Conservation (phyloP, 2,113 vertebrate species). For the Scopus umbretta region DNA sequence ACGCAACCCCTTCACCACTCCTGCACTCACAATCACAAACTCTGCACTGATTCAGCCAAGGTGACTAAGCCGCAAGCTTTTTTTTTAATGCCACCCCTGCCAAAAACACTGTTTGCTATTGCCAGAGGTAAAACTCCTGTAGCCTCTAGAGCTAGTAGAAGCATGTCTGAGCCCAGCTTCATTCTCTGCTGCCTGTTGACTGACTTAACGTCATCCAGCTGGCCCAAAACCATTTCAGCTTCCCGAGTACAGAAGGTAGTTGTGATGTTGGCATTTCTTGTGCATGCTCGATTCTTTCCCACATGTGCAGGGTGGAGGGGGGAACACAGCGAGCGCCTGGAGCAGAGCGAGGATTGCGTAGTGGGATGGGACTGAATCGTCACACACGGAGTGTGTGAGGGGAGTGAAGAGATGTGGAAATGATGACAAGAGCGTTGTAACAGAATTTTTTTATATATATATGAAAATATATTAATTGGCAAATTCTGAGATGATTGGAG, state of each 20-base stretch:
- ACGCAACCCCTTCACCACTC: constrained; percentile 57
- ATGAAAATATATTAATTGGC: constrained; percentile 55
- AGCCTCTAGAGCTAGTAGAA: constrained; percentile 48
- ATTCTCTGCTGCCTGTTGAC: constrained; percentile 33
- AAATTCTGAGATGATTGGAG: constrained; percentile 57
- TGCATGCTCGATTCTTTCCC: background rate
- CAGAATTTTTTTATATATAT: constrained; percentile 44
- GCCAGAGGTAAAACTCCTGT: constrained; percentile 49
- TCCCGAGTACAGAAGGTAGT: constrained; percentile 10
- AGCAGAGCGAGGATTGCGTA: background rate
- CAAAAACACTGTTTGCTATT: constrained; percentile 60
- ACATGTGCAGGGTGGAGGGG: background rate
- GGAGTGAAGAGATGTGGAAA: constrained; percentile 9
- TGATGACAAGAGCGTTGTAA: constrained; percentile 16
- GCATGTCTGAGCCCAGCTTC: constrained; percentile 55
- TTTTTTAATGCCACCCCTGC: constrained; percentile 67
- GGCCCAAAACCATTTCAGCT: constrained; percentile 53
- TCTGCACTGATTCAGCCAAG: constrained; percentile 58
- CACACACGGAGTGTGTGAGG: background rate
- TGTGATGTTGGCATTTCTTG: constrained; percentile 26
- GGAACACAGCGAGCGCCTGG: background rate
- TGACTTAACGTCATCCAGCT: constrained; percentile 46
- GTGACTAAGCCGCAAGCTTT: constrained; percentile 58
- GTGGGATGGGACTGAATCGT: background rate
- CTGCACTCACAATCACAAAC: constrained; percentile 72